phyloP scores from a whole-genome alignment of 2,113 vertebrate species.

The Nerophis ophidion region DNA sequence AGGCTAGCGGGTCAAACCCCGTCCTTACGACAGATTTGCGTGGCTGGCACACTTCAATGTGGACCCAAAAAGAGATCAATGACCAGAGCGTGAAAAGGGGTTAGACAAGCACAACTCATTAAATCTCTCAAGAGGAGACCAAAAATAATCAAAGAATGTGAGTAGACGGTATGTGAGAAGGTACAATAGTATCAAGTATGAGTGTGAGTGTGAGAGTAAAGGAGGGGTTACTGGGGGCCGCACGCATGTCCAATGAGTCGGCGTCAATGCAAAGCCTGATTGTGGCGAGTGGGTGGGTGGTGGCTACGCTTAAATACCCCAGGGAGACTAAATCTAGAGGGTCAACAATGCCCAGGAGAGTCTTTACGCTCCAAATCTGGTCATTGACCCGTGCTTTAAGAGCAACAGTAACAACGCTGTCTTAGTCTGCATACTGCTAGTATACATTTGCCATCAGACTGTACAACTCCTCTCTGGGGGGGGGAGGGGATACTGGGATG shows the following conservation, averaged over 20 bases:
- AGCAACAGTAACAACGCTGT: neutral
- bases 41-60: constrained; percentile 36
- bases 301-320: constrained; percentile 41
- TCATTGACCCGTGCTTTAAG: neutral
- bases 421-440: too few species aligned
- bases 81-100: neutral
- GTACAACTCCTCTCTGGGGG: too few species aligned
- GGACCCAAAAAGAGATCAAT: neutral
- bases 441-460: too few species aligned
- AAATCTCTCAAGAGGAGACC: neutral
- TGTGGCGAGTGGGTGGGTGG: constrained; percentile 21
- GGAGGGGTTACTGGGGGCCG: neutral
- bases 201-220: neutral
- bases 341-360: constrained; percentile 51
- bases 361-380: constrained; percentile 18
- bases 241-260: constrained; percentile 7
- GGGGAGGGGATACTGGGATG: too few species aligned
- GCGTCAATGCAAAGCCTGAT: constrained; percentile 15
- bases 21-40: constrained; percentile 53
- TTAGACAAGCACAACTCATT: neutral
- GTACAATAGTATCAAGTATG: neutral
- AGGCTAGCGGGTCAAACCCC: constrained; percentile 57
- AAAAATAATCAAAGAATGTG: neutral
- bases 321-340: constrained; percentile 38
- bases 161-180: constrained; percentile 8